Evolutionary conservation across 2,113 vertebrate genomes (phyloP).

Genomic region (Carassius carassius): DNA sequence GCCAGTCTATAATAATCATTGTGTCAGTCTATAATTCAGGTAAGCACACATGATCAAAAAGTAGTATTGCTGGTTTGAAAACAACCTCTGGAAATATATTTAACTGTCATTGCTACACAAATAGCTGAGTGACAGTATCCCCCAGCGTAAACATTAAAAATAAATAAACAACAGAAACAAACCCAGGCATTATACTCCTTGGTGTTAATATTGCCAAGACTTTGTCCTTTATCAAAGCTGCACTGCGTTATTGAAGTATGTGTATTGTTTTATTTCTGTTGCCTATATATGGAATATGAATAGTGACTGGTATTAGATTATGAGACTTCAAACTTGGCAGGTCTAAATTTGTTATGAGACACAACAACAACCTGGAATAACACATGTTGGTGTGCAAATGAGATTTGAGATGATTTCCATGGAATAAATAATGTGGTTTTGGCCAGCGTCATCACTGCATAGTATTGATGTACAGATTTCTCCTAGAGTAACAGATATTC

Average conservation of each 20-base stretch:
- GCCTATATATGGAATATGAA: background rate
- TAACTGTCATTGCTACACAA: conserved; percentile 35
- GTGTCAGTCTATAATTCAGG: conserved; percentile 44
- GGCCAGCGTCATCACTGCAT: background rate
- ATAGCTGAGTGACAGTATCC: conserved; percentile 39
- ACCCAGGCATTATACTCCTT: background rate
- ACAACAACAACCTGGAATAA: background rate
- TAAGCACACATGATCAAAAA: conserved; percentile 60
- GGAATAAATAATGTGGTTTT: background rate
- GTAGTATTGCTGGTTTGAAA: conserved; percentile 51
- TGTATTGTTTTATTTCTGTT: background rate
- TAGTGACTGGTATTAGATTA: background rate
- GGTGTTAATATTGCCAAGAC: background rate
- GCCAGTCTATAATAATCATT: conserved; percentile 21
- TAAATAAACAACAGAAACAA: conserved; percentile 20
- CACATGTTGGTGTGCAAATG: background rate
- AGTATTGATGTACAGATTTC: too few relatives aligned
- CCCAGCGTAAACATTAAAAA: conserved; percentile 12
- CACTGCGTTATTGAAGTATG: background rate
- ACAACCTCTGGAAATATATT: conserved; percentile 42
- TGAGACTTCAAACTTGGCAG: background rate
- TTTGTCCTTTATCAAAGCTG: background rate
- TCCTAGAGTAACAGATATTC: too few relatives aligned
- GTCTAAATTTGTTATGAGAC: background rate
- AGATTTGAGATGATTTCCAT: background rate